Conservation (phyloP, 2,113 vertebrate species). For the Leuciscus idus region DNA sequence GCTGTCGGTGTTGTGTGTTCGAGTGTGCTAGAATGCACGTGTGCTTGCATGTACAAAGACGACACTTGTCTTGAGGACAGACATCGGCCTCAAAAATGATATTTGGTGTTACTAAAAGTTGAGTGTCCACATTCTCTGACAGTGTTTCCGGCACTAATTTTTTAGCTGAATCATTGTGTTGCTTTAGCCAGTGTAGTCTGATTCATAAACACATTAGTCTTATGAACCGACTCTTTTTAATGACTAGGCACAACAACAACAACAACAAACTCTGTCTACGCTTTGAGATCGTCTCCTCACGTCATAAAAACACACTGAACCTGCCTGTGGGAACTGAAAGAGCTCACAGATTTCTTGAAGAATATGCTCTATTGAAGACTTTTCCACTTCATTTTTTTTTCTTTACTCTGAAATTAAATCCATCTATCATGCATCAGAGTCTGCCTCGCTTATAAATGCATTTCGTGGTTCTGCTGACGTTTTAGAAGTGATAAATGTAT, state of each 20-base stretch:
- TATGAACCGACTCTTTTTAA: conserved; percentile 29
- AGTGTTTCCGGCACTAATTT: background rate
- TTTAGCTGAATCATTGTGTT: conserved; percentile 4
- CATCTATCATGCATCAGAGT: background rate
- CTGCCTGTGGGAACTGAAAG: conserved; percentile 33
- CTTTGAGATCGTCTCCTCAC: conserved; percentile 1
- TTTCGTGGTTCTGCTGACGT: background rate
- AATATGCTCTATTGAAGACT: conserved; percentile 1
- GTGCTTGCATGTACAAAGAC: background rate
- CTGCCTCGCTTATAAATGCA: background rate
- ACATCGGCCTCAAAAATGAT: background rate
- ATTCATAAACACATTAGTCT: conserved; percentile 18
- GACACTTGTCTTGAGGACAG: background rate
- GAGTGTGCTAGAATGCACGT: conserved; percentile 6
- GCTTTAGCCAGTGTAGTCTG: background rate
- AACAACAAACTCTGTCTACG: background rate
- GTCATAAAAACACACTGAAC: background rate
- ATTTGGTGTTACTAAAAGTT: background rate
- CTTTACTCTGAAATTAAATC: background rate
- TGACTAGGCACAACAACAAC: background rate
- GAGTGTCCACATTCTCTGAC: background rate
- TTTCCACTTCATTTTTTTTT: background rate
- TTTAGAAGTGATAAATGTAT: too few species aligned
- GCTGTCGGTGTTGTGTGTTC: conserved; percentile 29
- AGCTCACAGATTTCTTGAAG: background rate